Evolutionary conservation across 2,888 invertebrate species (phyloP), one percentile per base, ranked within the genome.

Genomic region (Tenodera sinensis): DNA sequence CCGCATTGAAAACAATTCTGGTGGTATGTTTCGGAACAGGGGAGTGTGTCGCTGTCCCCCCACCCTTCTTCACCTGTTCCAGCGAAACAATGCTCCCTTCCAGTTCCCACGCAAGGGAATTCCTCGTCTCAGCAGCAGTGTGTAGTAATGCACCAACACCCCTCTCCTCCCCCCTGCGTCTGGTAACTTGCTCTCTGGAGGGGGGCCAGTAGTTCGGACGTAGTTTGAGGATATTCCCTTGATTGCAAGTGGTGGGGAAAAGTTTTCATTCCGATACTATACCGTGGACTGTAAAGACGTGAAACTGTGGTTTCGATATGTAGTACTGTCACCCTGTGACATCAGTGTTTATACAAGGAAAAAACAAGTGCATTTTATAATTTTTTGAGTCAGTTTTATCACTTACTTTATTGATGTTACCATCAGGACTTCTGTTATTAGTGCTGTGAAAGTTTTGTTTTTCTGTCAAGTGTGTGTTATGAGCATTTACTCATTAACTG

Each of bases 131-230:
- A 20, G 54, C 20, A 42, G 42, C 28, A 71, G 81, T 86, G 87
- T 87, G n/a, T 87, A 82, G 87, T 87, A 83, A 87, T 34, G 87
- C 87, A 87, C 83, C 27, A 87, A n/a, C 42, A 12, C 34, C 87
- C 85, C 87, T 71, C 87, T 82, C 83, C 87, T 12, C 34, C 28
- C 9, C 34, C 82, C 27, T 34, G 14, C 83, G 34, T 81, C 82
- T 87, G 82, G 82, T 87, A 83, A 87, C 87, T 87, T 54, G 87
- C 87, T 87, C 71, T 54, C 71, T 28, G 88, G 25, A 15, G 28
- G 88, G 83, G 42, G 54, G 54, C 25, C 42, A 27, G 83, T 27
- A 83, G 83, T 28, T 9, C 8, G 71, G 86, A 86, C 42, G 47
- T 12, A 82, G 82, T 28, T n/a, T 81, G 34, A 25, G 34, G 88